These are phyloP conservation scores for Lordiphosa stackelbergi DNA, from an alignment of 1,140 invertebrate genomes.

Conservation along the genomic window DNA sequence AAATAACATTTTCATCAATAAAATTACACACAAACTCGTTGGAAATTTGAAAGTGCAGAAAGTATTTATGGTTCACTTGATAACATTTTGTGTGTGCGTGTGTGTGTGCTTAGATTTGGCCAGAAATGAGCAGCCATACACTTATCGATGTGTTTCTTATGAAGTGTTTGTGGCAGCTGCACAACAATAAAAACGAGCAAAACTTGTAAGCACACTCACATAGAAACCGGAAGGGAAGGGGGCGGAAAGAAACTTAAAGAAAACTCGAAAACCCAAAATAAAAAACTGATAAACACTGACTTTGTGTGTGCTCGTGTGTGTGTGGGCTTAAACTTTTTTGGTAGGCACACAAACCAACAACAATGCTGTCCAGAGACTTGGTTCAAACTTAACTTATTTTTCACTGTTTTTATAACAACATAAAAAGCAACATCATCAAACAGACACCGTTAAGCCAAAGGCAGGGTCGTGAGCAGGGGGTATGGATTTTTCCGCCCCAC, in stretches of 20 bases:
- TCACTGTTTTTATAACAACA: conserved; percentile 18
- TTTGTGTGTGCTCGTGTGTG: too few relatives aligned
- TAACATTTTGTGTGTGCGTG: conserved; percentile 8
- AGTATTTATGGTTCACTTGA: conserved; percentile 60
- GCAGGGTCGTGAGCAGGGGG: conserved; percentile 4
- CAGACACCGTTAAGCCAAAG: conserved; percentile 32
- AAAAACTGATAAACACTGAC: too few relatives aligned
- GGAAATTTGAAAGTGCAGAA: conserved; percentile 64
- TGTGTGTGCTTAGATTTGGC: conserved; percentile 8
- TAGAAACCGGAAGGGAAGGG: not conserved
- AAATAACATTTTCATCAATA: conserved; percentile 73
- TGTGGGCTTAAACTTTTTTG: too few relatives aligned
- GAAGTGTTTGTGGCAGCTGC: conserved; percentile 8
- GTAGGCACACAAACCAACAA: too few relatives aligned
- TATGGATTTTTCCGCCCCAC: not conserved
- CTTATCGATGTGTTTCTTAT: conserved; percentile 8
- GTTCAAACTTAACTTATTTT: conserved; percentile 32
- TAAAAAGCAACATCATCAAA: conserved; percentile 57
- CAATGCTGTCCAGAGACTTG: conserved; percentile 23
- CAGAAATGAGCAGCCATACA: not conserved
- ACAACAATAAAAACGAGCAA: conserved; percentile 4
- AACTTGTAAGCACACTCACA: not conserved
- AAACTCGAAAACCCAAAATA: not conserved
- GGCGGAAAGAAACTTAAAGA: conserved; percentile 1
- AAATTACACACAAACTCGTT: conserved; percentile 49